Evolutionary conservation across 2,888 invertebrate species (phyloP), one percentile per base, ranked within the genome.

Genomic region (Orthonychiurus folsomi): DNA sequence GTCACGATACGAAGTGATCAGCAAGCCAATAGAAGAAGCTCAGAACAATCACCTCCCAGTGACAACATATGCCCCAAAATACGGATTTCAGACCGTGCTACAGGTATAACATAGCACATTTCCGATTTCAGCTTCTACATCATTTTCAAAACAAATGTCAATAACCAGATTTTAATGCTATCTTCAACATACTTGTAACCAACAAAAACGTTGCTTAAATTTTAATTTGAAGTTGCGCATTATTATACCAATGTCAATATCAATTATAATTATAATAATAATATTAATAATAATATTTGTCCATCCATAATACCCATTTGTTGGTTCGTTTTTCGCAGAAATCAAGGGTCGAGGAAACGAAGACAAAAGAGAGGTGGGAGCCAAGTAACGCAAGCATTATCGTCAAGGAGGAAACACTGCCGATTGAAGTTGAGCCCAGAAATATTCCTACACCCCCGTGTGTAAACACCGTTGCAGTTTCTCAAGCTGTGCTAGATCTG

Each of bases 401-500:
- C 23, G 18, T 54, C 18, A 25, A 54, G 54, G 25, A 21, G 23
- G 54, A 25, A 21, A 18, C 54, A 25, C 18, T 23, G 15, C 37
- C 37, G n/a, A 48, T n/a, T 37, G 37, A 9, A 20, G 52, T 52
- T 52, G 52, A 52, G n/a, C n/a, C n/a, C n/a, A n/a, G n/a, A n/a
- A n/a, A n/a, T n/a, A n/a, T n/a, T n/a, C 20, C 52, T 20, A 9
- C 52, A 52, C 12, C 24, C 20, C 24, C n/a, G 9, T 9, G 52
- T 9, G 5, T 52, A 21, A n/a, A n/a, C 12, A 23, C 52, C n/a
- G 26, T 50, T 27, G 2, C 59, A 23, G 3, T n/a, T 18, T 37
- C 23, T 50, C 50, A 59, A 50, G 59, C 61, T 52, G 61, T 59
- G 15, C 57, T 95, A 69, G 92, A 95, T 80, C 82, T 95, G 73